Conservation (phyloP, 1,140 invertebrate genomes). For the Oryctes rhinoceros region DNA sequence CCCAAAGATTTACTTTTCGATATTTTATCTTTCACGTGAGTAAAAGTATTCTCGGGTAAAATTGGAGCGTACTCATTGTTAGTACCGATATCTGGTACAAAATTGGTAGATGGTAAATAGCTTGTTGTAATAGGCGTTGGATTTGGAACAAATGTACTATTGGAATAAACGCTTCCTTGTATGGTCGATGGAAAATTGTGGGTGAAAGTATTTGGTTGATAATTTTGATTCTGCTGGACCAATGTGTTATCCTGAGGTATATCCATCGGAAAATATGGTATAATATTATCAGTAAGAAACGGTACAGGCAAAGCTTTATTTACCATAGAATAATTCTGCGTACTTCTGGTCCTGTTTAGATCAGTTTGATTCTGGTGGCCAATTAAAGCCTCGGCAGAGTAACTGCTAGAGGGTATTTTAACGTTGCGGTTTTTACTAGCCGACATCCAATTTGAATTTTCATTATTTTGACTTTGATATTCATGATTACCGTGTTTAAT, state of each 20-base stretch:
- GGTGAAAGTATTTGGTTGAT: conserved; percentile 48
- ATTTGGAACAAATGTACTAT: conserved; percentile 52
- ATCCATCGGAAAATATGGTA: conserved; percentile 55
- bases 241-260: conserved; percentile 53
- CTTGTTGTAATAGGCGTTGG: conserved; percentile 50
- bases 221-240: conserved; percentile 53
- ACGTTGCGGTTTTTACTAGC: conserved; percentile 43
- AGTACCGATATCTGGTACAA: conserved; percentile 51
- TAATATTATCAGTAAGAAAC: conserved; percentile 55
- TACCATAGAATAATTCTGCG: conserved; percentile 55
- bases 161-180: conserved; percentile 52
- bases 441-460: conserved; percentile 17
- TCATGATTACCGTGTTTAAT: conserved; percentile 35
- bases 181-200: conserved; percentile 52
- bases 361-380: conserved; percentile 55
- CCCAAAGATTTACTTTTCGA: conserved; percentile 10
- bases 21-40: conserved; percentile 4
- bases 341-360: conserved; percentile 42
- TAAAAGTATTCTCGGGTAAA: conserved; percentile 22
- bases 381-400: conserved; percentile 69
- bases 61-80: conserved; percentile 23
- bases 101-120: conserved; percentile 53
- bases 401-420: conserved; percentile 62
- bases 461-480: conserved; percentile 18
- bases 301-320: conserved; percentile 49